Conservation (phyloP, 2,113 vertebrate species). For the Anhinga rufa region DNA sequence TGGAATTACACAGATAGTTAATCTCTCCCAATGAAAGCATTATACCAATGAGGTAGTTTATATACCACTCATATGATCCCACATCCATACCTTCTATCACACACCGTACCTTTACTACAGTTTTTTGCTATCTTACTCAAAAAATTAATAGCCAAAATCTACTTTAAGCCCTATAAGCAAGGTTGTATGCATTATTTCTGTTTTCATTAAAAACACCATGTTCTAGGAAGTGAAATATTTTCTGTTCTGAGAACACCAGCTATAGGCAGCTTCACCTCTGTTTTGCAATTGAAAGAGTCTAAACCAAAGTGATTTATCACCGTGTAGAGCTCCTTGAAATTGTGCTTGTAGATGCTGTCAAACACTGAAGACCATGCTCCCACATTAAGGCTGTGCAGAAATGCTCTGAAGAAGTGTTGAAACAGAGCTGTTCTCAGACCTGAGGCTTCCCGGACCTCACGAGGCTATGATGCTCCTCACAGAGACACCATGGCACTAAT, state of each 20-base stretch:
- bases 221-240: not conserved
- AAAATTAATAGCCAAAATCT: not conserved
- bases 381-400: not conserved
- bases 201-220: not conserved
- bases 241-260: not conserved
- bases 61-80: not conserved
- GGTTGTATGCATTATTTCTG: not conserved
- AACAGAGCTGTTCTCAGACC: not conserved
- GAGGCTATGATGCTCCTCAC: not conserved
- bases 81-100: not conserved
- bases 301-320: not conserved
- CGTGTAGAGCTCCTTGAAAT: not conserved
- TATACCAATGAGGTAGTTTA: not conserved
- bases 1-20: not conserved
- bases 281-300: rapidly evolving
- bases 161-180: not conserved
- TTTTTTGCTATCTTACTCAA: not conserved
- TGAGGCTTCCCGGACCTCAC: not conserved
- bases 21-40: not conserved
- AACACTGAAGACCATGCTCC: not conserved
- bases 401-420: not conserved
- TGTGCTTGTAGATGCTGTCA: not conserved
- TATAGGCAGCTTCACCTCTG: not conserved
- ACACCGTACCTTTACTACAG: not conserved
- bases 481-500: rapidly evolving